Evolutionary conservation across 2,888 invertebrate genomes (phyloP), one percentile per base, ranked within the genome.

Genomic region (Odontocolon sp.): DNA sequence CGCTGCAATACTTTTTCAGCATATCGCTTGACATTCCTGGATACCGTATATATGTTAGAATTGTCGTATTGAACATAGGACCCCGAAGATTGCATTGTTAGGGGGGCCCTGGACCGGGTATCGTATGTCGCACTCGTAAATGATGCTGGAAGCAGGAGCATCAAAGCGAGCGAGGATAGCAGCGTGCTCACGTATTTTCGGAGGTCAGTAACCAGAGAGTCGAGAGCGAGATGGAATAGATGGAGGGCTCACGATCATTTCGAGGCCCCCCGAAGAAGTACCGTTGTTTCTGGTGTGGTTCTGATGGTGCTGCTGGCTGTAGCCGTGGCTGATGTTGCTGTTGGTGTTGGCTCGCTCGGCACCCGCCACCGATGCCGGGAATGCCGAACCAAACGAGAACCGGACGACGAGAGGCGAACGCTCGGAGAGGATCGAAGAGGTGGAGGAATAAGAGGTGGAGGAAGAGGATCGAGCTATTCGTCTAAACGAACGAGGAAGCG

Each of bases 141-240:
- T 28, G 57, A 16, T 57, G 45, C 16, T 36, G 23, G n/a, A 28
- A 28, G 63, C 9, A n/a, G 38, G 11, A 52, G 23, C 52, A 28
- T 36, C 40, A 47, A 16, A 59, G 11, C 50, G 40, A 33, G 68
- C 31, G 61, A 21, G n/a, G 9, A 23, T 50, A 42, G 33, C 31
- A 21, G 38, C 31, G 33, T 23, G 59, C 52, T 56, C 66, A 54
- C 45, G 86, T 87, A 87, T 88, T 89, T 89, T 89, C 88, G 89
- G 89, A 90, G 89, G 89, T 90, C 89, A 89, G 89, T 90, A 90
- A 90, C 89, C 89, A 88, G 87, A 81, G 82, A 82, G 82, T 72
- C 74, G 80, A 81, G 84, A 83, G 84, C 78, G 84, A 87, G 87
- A 85, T 82, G 85, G 84, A 85, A 80, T 82, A 83, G 61, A 40